A percentile compares a stretch with the other conserved stretches of the same genome.
Conservation (phyloP, 2,888 invertebrate genomes). For the Argyra leucocephala region DNA sequence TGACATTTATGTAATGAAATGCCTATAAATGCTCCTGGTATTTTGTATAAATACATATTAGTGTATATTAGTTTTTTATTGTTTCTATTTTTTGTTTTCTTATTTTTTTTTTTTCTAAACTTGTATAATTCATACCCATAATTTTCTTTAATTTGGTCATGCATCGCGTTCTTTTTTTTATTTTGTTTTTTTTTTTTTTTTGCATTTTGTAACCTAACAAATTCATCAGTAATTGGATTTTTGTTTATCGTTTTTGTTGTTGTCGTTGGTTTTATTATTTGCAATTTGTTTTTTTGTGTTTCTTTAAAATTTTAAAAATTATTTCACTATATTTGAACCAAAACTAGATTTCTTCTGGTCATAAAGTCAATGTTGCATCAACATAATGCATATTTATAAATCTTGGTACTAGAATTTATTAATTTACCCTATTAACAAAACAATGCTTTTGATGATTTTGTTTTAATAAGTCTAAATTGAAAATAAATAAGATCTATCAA, state of each 20-base stretch:
- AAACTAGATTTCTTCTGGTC: background rate
- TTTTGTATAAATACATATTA: background rate
- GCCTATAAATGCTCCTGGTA: background rate
- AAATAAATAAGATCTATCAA: no score
- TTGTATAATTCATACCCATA: background rate
- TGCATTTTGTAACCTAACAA: background rate
- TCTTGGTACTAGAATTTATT: no score
- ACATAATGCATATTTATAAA: background rate
- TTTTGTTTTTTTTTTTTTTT: background rate
- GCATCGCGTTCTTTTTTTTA: background rate
- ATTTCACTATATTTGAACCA: background rate
- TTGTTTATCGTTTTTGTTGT: background rate
- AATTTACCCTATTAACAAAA: no score
- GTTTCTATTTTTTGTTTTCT: no score
- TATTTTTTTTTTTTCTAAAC: background rate
- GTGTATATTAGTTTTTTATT: background rate
- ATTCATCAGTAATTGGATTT: background rate
- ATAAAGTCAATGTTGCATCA: background rate
- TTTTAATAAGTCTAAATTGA: no score
- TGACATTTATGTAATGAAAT: constrained; percentile 9
- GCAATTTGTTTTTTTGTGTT: background rate
- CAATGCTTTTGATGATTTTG: no score
- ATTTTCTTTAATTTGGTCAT: constrained; percentile 1
- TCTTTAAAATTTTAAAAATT: background rate
- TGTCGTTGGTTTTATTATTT: no score